Base-by-base conservation (phyloP, 2,797 vertebrate species). In the Atherinosoma microstoma region DNA sequence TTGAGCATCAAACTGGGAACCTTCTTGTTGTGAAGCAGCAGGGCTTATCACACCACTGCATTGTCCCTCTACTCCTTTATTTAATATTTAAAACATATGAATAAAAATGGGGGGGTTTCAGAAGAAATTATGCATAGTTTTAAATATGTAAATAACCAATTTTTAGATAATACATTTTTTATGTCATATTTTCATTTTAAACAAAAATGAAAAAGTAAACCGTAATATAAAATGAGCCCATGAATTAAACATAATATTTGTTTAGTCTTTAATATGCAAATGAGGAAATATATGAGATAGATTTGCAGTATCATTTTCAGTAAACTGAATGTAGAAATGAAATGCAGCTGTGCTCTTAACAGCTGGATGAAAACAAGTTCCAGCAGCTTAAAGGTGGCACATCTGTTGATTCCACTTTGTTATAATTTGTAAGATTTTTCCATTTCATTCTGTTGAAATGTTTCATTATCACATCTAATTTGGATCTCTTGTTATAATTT, bases 401-500 rank as follows among this genome's bases (percentile, higher is more conserved):
- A 36, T 51, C 58, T 69, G 58, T 57, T 70, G 18, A 65, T 35
- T 35, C 16, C 8, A 15, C 4, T 18, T 60, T 6, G 15, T 20
- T 65, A 11, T 7, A 54, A n/a, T 64, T 16, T 8, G 30, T 47
- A 12, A 13, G 12, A 51, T 61, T 54, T 18, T 16, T 66, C 2
- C 30, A 0, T 60, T 38, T 59, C 4, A 27, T 67, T 22, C 20
- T 6, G 30, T 59, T 57, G 18, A n/a, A 36, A 32, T 0, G n/a
- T 1, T 16, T 53, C 24, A 58, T 60, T 18, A 47, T 58, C 18
- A 32, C 7, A 42, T 56, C 18, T 20, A 27, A 65, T 42, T 64
- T 9, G 7, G n/a, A 38, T 24, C 1, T 57, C 69, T 64, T 51
- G 30, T 29, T 15, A n/a, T 35, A 29, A 62, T 78, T 76, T 51